phyloP scores from a whole-genome alignment of 2,888 invertebrate species.

The Piscicola geometra region DNA sequence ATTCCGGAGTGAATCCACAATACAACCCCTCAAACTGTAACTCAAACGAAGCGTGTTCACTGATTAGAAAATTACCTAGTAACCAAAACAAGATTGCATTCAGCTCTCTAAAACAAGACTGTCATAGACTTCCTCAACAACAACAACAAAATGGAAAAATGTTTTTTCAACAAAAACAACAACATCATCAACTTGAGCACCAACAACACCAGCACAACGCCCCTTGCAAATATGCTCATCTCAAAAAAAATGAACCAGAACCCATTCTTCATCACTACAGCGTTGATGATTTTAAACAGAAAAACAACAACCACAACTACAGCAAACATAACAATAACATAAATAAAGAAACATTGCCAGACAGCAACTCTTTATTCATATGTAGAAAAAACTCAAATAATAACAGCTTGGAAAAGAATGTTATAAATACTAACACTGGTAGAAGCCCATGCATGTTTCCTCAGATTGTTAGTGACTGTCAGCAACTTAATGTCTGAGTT shows the following conservation, averaged over 20 bases:
- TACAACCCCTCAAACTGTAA: background rate
- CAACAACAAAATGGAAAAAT: background rate
- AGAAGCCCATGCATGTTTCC: no score
- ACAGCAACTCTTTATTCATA: no score
- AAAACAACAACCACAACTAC: no score
- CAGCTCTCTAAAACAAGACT: background rate
- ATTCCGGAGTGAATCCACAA: background rate
- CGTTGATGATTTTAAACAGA: no score
- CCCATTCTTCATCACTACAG: no score
- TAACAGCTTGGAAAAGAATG: background rate
- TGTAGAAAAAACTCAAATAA: background rate
- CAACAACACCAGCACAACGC: no score
- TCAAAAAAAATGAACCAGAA: no score
- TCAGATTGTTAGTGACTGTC: background rate
- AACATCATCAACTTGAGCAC: no score
- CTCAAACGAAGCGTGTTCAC: background rate
- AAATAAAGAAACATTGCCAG: no score
- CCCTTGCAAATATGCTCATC: no score
- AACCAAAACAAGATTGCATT: background rate
- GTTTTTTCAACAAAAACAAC: background rate
- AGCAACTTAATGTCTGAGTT: background rate
- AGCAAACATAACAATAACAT: no score
- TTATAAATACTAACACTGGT: no score
- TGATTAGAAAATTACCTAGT: conserved; percentile 2
- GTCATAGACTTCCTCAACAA: background rate